Evolutionary conservation across 2,797 vertebrate species (phyloP), one percentile per base, ranked within the genome.

Genomic region (Todus mexicanus): DNA sequence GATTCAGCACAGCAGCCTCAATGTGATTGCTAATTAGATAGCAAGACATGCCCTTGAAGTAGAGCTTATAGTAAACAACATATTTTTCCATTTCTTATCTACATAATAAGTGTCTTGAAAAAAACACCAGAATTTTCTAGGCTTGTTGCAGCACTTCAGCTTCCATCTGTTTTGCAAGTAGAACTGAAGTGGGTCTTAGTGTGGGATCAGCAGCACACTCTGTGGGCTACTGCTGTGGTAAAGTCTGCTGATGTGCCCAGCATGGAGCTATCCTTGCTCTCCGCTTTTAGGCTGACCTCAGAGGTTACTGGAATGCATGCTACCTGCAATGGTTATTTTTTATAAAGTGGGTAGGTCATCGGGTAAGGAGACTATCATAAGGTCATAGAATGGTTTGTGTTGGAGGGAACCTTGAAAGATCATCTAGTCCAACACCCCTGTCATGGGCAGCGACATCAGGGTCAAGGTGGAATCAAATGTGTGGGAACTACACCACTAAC

Each of bases 21-120:
- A 9, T 48, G 38, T 61, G 65, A 40, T 87, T 90, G 35, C 79
- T 82, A 79, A 76, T 76, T 74, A 74, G 48, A 35, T n/a, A 57
- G 25, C 79, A 71, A 84, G 48, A 73, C 19, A 42, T 27, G 31
- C 70, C 63, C 51, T 74, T 81, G 70, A 78, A 86, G 40, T 33
- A 72, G 57, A 79, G 20, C 33, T 92, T 91, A 51, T 72, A 91
- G 87, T 92, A 92, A 92, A 72, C 71, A 92, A n/a, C 18, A 5
- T 38, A 33, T 53, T 92, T 91, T 66, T 81, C 51, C 33, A 33
- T 84, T 90, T 69, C 70, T 90, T 92, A 53, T 59, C 79, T 70
- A 10, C 14, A 7, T 66, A 84, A 35, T 71, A 83, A 77, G 50
- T 50, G 56, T 15, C 38, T 72, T 27, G 23, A 59, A 61, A 77